These are phyloP conservation scores for Melozone crissalis DNA, from an alignment of 2,113 vertebrate genomes.

Conservation along the genomic window DNA sequence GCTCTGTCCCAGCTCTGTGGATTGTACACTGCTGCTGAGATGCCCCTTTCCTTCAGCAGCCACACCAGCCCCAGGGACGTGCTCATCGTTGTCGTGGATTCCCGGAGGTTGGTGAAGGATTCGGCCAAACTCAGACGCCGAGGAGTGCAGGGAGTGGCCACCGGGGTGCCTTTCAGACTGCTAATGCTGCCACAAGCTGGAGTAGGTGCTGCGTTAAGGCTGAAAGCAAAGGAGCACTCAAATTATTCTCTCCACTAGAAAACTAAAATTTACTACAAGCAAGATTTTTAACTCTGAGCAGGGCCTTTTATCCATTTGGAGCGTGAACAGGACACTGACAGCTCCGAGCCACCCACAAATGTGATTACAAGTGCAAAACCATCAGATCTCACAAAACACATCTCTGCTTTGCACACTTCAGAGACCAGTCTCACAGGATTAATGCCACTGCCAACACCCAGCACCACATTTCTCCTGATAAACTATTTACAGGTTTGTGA, in stretches of 20 bases:
- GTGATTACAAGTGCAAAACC: not conserved
- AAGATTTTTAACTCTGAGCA: not conserved
- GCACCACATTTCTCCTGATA: not conserved
- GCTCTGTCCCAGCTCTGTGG: conserved; percentile 90
- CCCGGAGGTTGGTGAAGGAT: conserved; percentile 93
- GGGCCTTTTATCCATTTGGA: not conserved
- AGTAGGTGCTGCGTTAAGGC: conserved; percentile 77
- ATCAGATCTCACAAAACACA: not conserved
- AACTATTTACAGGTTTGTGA: not conserved
- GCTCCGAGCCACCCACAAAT: not conserved
- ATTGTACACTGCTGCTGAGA: conserved; percentile 92
- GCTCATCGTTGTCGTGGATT: conserved; percentile 95
- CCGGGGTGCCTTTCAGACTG: conserved; percentile 84
- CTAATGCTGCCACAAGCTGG: conserved; percentile 80
- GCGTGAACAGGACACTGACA: not conserved
- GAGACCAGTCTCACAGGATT: not conserved
- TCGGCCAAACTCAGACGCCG: conserved; percentile 91
- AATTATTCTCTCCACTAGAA: not conserved
- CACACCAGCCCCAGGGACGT: conserved; percentile 92
- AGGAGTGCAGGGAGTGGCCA: conserved; percentile 90
- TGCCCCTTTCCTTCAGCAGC: conserved; percentile 90
- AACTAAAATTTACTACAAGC: not conserved
- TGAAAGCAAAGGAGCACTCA: conserved; percentile 55
- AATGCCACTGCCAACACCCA: not conserved
- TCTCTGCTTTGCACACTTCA: not conserved